Evolutionary conservation across 2,888 invertebrate genomes (phyloP), one percentile per base, ranked within the genome.

Genomic region (Gastrophysa polygoni): DNA sequence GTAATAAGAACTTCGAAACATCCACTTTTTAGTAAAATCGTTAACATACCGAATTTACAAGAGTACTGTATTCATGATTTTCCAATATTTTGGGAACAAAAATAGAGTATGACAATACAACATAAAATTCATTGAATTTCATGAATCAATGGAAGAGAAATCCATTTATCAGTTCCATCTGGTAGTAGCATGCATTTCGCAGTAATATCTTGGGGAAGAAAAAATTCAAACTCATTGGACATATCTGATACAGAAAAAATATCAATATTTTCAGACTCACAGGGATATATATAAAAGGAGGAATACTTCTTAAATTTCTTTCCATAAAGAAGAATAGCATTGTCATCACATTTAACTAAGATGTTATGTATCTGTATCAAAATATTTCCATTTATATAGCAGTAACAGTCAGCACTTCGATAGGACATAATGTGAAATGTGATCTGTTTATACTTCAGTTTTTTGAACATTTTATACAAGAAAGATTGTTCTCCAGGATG

Each of bases 341-440:
- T 11, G 17, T 46, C 46, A 17, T 14, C 16, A 21, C 17, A 29
- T 16, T 16, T 34, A 20, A 49, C 47, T 38, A 52, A 32, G 44
- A 58, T 52, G 18, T 58, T 58, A 46, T 58, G 58, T 11, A 57
- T 57, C 14, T 57, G 43, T 11, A 46, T 24, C 28, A 57, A 20
- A 16, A 21, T n/a, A 20, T 57, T 47, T 28, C 16, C 14, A 21
- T 28, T 47, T 48, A 29, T 24, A 18, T 20, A 24, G 28, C 48
- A 57, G 16, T 57, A 57, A 32, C 20, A 57, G 47, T 57, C 48
- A 20, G 48, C 57, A 20, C 14, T 48, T n/a, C 21, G 28, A 48
- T 57, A 28, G 16, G 47, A 28, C 8, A 29, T 17, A 16, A 46
- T 46, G 14, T 14, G 17, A 14, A 56, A 56, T 47, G 17, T 47